phyloP scores from a whole-genome alignment of 2,113 vertebrate genomes.

The Aegithalos caudatus region DNA sequence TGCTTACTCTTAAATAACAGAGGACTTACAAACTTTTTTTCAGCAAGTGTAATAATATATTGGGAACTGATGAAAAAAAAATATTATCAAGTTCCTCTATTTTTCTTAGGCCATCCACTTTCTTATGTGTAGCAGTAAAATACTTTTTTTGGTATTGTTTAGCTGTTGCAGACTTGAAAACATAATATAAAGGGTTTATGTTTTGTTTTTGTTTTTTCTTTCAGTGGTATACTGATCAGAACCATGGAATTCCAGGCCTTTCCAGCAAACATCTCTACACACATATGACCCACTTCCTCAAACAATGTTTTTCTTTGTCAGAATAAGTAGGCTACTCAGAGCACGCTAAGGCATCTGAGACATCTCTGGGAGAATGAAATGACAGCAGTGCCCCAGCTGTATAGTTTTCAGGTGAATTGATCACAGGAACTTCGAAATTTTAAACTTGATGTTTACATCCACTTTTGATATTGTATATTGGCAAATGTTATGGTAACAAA shows the following conservation, averaged over 20 bases:
- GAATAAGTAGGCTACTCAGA: conserved; percentile 15
- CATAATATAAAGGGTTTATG: not conserved
- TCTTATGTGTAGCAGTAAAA: not conserved
- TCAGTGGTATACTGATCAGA: conserved; percentile 97
- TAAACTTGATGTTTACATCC: conserved; percentile 54
- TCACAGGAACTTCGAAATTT: not conserved
- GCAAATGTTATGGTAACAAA: not conserved
- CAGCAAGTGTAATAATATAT: not conserved
- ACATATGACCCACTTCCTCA: conserved; percentile 93
- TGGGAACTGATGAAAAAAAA: not conserved
- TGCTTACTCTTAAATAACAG: not conserved
- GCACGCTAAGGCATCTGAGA: not conserved
- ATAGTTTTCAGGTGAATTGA: not conserved
- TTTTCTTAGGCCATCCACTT: not conserved
- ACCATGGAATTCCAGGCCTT: conserved; percentile 83
- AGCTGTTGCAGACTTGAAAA: not conserved
- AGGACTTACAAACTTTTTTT: not conserved
- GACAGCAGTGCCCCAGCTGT: not conserved
- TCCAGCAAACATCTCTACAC: conserved; percentile 85
- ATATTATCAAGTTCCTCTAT: not conserved
- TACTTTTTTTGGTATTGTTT: not conserved
- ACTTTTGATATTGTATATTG: conserved; percentile 20
- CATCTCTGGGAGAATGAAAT: not conserved
- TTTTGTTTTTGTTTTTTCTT: conserved; percentile 37
- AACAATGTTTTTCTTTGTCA: conserved; percentile 83